These are phyloP conservation scores for Euphysa ruthae DNA, from an alignment of 30 jellyfish, hydroid and myxozoan genomes.

Conservation along the genomic window DNA sequence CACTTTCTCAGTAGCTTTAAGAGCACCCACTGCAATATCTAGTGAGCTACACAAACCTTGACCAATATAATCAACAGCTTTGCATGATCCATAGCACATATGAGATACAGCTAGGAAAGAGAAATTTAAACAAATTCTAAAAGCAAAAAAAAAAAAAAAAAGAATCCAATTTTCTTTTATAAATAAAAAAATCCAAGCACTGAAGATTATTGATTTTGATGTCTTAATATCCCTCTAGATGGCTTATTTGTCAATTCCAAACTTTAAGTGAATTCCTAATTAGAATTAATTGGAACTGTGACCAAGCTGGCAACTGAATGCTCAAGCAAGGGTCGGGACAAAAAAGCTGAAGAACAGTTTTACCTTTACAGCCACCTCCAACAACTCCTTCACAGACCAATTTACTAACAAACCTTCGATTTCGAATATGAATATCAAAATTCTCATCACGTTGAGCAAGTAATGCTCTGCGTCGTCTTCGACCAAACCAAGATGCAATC, in stretches of 20 bases:
- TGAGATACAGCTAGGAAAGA: slow-evolving; percentile 55
- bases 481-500: slow-evolving; percentile 56
- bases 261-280: no score
- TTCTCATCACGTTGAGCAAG: slow-evolving; percentile 66
- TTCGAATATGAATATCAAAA: slow-evolving; percentile 81
- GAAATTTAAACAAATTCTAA: no score
- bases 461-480: slow-evolving; percentile 87
- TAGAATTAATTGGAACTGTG: no score
- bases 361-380: slow-evolving; percentile 99
- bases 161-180: no score
- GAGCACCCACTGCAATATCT: slow-evolving; percentile 89
- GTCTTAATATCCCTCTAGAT: no score
- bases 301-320: no score
- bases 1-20: slow-evolving; percentile 73
- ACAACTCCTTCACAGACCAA: slow-evolving; percentile 93
- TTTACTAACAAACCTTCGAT: slow-evolving; percentile 84
- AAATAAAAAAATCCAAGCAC: no score
- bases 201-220: no score
- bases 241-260: no score
- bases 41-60: slow-evolving; percentile 81
- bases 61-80: slow-evolving; percentile 88
- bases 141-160: no score
- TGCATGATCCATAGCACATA: slow-evolving; percentile 88
- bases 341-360: no score
- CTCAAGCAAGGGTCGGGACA: no score